Conservation (phyloP, 2,113 vertebrate genomes). For the Callaeas wilsoni region DNA sequence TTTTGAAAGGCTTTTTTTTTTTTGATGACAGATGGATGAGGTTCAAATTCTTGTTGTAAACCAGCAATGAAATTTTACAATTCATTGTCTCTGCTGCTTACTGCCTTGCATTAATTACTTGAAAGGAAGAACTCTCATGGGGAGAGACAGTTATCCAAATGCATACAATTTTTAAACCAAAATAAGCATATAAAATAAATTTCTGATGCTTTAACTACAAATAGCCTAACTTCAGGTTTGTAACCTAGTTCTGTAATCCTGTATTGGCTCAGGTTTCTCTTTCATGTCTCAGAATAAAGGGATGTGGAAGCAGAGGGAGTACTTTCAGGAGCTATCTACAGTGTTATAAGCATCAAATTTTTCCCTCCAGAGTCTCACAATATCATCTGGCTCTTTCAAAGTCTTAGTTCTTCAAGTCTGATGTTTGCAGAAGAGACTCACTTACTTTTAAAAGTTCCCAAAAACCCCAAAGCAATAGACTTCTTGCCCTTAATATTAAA, state of each 20-base stretch:
- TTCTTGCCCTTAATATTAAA: background rate
- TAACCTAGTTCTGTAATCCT: conserved; percentile 21
- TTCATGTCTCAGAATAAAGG: conserved; percentile 40
- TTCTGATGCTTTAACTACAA: conserved; percentile 13
- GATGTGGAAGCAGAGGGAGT: conserved; percentile 9
- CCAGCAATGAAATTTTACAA: conserved; percentile 44
- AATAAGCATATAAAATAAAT: conserved; percentile 10
- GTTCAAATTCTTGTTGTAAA: conserved; percentile 24
- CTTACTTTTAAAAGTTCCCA: background rate
- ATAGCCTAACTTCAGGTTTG: conserved; percentile 20
- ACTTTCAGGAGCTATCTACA: background rate
- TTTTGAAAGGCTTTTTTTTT: conserved; percentile 5
- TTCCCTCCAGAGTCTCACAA: background rate
- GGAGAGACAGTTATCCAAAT: background rate
- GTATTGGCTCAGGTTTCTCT: conserved; percentile 6
- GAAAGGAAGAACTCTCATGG: background rate
- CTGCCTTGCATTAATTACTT: conserved; percentile 49
- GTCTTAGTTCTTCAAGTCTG: background rate
- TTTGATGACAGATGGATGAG: conserved; percentile 30
- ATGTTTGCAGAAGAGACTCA: background rate
- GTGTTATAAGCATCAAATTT: background rate
- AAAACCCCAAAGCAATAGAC: background rate
- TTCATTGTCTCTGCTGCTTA: conserved; percentile 40
- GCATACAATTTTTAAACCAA: background rate
- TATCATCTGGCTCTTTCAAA: conserved; percentile 21